Conservation (phyloP, 1,140 invertebrate species). For the Cyclargus thomasi region DNA sequence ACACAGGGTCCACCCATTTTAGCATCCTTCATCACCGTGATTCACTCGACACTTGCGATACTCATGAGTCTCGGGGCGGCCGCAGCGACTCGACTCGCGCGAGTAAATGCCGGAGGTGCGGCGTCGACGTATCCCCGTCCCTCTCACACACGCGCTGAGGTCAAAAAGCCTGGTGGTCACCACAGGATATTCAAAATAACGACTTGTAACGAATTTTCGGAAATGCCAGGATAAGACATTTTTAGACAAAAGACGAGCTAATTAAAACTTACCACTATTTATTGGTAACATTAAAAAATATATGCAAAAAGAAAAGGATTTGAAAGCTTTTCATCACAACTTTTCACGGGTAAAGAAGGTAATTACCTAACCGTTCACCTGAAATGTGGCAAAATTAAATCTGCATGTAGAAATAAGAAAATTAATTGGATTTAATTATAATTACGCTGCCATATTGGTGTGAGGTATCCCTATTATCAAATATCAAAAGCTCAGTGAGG, state of each 20-base stretch:
- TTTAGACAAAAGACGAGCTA: background rate
- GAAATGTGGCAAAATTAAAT: no score
- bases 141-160: slow-evolving; percentile 43
- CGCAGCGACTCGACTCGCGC: slow-evolving; percentile 37
- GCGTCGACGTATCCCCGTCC: slow-evolving; percentile 47
- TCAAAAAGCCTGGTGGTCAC: slow-evolving; percentile 46
- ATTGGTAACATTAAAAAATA: no score
- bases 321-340: no score
- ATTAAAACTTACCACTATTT: background rate
- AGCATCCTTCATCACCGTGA: slow-evolving; percentile 28
- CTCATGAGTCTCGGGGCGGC: slow-evolving; percentile 41
- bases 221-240: background rate
- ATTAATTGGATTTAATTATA: no score
- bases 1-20: slow-evolving; percentile 56
- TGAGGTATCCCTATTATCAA: background rate
- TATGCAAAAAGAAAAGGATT: no score
- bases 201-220: slow-evolving; percentile 19
- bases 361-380: no score
- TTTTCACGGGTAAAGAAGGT: no score
- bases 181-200: slow-evolving; percentile 36
- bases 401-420: no score
- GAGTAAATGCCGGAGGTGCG: slow-evolving; percentile 51
- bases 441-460: background rate
- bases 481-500: background rate
- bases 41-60: slow-evolving; percentile 51